Percentiles rank a stretch among this genome's conserved stretches.
These are phyloP conservation scores for Sweltsa coloradensis DNA, from an alignment of 1,140 invertebrate species.

Conservation along the genomic window DNA sequence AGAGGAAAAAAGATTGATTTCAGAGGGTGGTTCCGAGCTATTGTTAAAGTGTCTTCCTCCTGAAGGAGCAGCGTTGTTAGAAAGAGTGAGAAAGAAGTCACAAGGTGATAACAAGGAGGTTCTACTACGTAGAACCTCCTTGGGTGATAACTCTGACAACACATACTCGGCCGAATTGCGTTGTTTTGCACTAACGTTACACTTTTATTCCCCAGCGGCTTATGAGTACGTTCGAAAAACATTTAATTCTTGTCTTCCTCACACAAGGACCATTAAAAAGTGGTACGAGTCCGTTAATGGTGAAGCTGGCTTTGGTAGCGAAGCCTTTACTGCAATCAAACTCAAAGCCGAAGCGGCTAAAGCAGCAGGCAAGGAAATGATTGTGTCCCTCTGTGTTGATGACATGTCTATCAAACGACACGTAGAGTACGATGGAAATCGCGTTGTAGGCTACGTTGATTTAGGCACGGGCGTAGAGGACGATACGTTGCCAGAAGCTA, in stretches of 20 bases:
- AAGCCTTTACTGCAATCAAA: constrained; percentile 18
- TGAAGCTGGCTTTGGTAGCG: constrained; percentile 21
- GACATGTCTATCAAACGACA: constrained; percentile 24
- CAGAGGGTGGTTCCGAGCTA: too few species aligned
- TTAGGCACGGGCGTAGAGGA: constrained; percentile 17
- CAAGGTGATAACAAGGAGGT: too few species aligned
- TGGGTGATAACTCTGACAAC: neutral
- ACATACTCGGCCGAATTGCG: constrained; percentile 14
- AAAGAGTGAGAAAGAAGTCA: too few species aligned
- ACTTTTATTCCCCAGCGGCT: constrained; percentile 22
- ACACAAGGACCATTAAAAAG: constrained; percentile 21
- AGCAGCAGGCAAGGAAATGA: constrained; percentile 11
- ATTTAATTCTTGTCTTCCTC: constrained; percentile 20
- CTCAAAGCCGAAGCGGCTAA: constrained; percentile 6
- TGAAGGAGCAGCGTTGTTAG: too few species aligned
- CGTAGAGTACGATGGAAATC: constrained; percentile 19
- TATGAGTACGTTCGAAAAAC: constrained; percentile 14
- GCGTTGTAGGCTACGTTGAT: constrained; percentile 20
- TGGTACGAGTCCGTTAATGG: constrained; percentile 24
- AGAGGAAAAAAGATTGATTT: too few species aligned
- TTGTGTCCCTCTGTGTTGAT: constrained; percentile 21
- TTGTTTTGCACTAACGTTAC: constrained; percentile 21
- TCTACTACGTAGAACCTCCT: too few species aligned
- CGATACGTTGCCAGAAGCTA: constrained; percentile 17
- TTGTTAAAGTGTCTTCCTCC: too few species aligned